Conservation (phyloP, 2,888 invertebrate species). For the Cheilosia variabilis region DNA sequence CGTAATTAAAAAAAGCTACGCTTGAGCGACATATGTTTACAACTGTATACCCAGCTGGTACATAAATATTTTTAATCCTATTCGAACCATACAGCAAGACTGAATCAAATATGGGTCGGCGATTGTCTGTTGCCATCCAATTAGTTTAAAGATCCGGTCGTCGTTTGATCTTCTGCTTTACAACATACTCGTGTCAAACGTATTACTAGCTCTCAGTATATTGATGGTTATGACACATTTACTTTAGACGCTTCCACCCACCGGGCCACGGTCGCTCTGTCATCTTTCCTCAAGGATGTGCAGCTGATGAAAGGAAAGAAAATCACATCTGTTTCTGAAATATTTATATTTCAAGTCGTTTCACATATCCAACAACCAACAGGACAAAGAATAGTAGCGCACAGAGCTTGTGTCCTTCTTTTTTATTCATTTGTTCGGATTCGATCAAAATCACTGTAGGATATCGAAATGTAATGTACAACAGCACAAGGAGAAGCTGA, state of each 20-base stretch:
- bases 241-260: conserved; percentile 34
- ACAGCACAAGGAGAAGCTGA: conserved; percentile 8
- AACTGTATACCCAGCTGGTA: neutral
- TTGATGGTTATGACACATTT: conserved; percentile 58
- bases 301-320: conserved; percentile 35
- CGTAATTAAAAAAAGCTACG: conserved; percentile 54
- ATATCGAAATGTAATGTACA: conserved; percentile 52
- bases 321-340: conserved; percentile 65
- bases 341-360: conserved; percentile 48
- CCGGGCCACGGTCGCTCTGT: neutral
- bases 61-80: too few species aligned
- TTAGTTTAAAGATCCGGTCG: conserved; percentile 36
- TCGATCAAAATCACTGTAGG: conserved; percentile 50
- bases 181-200: neutral
- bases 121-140: conserved; percentile 32
- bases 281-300: conserved; percentile 1
- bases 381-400: neutral
- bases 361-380: conserved; percentile 2
- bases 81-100: too few species aligned
- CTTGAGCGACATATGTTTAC: conserved; percentile 40
- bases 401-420: conserved; percentile 11
- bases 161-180: conserved; percentile 24
- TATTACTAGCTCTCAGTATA: conserved; percentile 10
- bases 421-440: conserved; percentile 36
- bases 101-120: too few species aligned